A percentile compares a stretch with the other conserved stretches of the same genome.
Conservation (phyloP, 2,888 invertebrate species). For the Herminia tarsipennalis region DNA sequence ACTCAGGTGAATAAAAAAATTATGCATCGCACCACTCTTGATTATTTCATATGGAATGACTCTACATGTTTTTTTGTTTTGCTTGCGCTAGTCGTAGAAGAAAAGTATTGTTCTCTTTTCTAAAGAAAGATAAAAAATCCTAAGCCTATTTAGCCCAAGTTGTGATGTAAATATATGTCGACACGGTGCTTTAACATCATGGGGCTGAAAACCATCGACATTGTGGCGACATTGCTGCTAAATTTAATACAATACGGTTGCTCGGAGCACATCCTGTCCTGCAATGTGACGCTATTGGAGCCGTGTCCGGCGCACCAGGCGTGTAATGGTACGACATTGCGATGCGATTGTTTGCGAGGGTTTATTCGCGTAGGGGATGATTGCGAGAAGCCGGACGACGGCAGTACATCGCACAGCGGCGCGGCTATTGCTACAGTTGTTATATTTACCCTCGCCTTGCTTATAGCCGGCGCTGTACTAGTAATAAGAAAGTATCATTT, state of each 20-base stretch:
- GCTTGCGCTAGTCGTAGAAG: conserved; percentile 55
- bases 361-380: conserved; percentile 57
- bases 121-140: conserved; percentile 53
- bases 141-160: conserved; percentile 32
- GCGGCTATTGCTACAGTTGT: conserved; percentile 67
- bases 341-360: conserved; percentile 65
- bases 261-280: conserved; percentile 77
- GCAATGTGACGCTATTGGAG: conserved; percentile 62
- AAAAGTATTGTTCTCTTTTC: conserved; percentile 51
- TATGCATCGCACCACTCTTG: too few relatives aligned
- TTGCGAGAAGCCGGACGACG: conserved; percentile 50
- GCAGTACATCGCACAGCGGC: conserved; percentile 46
- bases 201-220: conserved; percentile 62
- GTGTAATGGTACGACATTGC: conserved; percentile 57
- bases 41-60: too few relatives aligned
- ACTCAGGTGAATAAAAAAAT: too few relatives aligned
- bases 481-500: conserved; percentile 78
- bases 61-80: too few relatives aligned
- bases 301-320: conserved; percentile 64
- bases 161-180: conserved; percentile 69
- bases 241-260: conserved; percentile 67
- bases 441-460: conserved; percentile 72
- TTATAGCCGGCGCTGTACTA: conserved; percentile 69
- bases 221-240: conserved; percentile 64
- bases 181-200: conserved; percentile 49